Evolutionary conservation across 2,888 invertebrate species (phyloP).

Genomic region (Drosophila falleni): DNA sequence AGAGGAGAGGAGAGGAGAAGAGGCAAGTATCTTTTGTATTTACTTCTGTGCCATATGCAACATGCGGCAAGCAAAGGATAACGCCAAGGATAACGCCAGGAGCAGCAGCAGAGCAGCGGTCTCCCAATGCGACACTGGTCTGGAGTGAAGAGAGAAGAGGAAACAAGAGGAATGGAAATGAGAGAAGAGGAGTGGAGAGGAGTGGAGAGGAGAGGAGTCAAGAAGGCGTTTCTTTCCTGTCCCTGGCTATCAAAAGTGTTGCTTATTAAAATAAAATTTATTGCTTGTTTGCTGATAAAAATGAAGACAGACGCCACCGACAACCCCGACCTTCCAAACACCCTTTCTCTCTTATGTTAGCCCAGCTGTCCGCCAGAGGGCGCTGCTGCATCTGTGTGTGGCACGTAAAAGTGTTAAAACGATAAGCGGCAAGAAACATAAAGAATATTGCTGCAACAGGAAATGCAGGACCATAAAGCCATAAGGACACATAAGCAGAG

Average conservation of each 20-base stretch:
- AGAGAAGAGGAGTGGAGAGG: not conserved
- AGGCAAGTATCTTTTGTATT: constrained; percentile 71
- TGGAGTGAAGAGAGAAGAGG: not conserved
- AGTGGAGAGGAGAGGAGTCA: constrained; percentile 15
- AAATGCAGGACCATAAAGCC: constrained; percentile 58
- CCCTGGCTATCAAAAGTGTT: constrained; percentile 76
- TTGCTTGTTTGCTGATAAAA: constrained; percentile 80
- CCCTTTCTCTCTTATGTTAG: not conserved
- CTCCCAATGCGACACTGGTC: constrained; percentile 20
- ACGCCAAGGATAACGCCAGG: constrained; percentile 36
- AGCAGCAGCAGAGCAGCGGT: constrained; percentile 9
- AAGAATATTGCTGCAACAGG: constrained; percentile 56
- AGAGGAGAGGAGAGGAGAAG: not conserved
- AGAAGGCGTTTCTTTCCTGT: constrained; percentile 15
- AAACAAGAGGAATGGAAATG: not conserved
- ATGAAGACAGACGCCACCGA: constrained; percentile 60
- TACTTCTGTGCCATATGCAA: constrained; percentile 64
- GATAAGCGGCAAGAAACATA: constrained; percentile 66
- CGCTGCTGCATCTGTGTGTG: constrained; percentile 24
- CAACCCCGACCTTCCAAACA: not conserved
- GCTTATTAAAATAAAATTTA: constrained; percentile 82
- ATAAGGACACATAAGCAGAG: constrained; percentile 14
- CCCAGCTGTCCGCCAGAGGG: constrained; percentile 14
- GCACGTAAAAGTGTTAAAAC: constrained; percentile 76
- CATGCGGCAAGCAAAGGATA: constrained; percentile 30